Evolutionary conservation across 2,113 vertebrate genomes (phyloP).

Genomic region (Cyanoliseus patagonus): DNA sequence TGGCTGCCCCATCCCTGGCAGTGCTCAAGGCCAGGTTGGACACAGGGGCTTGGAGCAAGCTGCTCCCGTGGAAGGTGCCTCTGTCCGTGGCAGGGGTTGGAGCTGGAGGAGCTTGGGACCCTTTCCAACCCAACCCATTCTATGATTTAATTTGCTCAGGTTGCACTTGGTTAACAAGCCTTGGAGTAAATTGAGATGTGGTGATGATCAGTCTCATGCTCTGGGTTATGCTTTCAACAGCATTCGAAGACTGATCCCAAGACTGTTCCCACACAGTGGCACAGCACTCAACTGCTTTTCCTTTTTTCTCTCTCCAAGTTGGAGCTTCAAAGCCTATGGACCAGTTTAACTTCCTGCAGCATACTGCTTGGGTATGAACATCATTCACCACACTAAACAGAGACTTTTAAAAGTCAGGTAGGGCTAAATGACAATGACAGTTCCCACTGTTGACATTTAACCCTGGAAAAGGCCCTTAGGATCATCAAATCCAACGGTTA

Average conservation of each 20-base stretch:
- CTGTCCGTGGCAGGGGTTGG: too few species aligned
- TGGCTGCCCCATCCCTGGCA: too few species aligned
- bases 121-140: neutral
- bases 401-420: neutral
- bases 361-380: neutral
- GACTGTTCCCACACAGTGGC: accelerated
- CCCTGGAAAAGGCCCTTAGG: too few species aligned
- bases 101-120: neutral
- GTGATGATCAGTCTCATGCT: neutral
- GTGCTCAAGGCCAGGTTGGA: too few species aligned
- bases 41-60: neutral
- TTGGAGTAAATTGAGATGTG: neutral
- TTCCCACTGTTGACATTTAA: neutral
- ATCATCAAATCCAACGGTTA: neutral
- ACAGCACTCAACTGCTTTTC: neutral
- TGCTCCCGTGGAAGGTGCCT: neutral
- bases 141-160: neutral
- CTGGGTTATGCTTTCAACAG: accelerated
- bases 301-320: accelerated
- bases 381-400: neutral
- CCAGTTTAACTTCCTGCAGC: neutral
- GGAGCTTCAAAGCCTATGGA: neutral
- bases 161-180: too few species aligned
- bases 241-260: neutral
- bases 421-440: neutral